Base-by-base conservation (phyloP, 1,140 invertebrate genomes). In the Micrasema longulum region DNA sequence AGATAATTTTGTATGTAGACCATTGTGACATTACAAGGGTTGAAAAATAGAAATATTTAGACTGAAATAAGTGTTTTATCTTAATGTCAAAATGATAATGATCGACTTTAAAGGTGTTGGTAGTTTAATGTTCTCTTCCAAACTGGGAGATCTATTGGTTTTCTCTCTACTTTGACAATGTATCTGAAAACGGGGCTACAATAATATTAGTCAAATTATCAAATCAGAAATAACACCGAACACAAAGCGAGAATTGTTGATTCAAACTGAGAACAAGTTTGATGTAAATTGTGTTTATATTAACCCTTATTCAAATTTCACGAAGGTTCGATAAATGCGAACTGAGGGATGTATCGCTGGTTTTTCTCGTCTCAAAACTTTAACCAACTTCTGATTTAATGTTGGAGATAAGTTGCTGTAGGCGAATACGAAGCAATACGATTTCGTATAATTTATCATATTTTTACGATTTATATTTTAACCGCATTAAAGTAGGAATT, bases 241-340 rank as follows among this genome's bases (percentile, higher is more conserved):
- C n/a, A n/a, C 53, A 57, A 38, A 57, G 53, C 31, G 16, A 57
- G 26, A 36, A n/a, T n/a, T n/a, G n/a, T n/a, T n/a, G 31, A 57
- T 57, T 57, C 31, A 43, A 45, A 45, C 57, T 23, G 45, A 45
- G 57, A 45, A 63, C 36, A 63, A 43, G 57, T 63, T 60, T 60
- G 55, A 60, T 60, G 55, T 60, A 60, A 60, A 60, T 38, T 60
- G 55, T 63, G 41, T 63, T 63, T 63, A 63, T 63, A 43, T 43
- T 63, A 63, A 45, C 36, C 57, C 38, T 63, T 45, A 63, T 63
- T 63, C 57, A 63, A 63, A 63, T 63, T n/a, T 63, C 38, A 20
- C 16, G 57, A n/a, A 18, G 36, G 38, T 63, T 63, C 57, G 36
- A 63, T 63, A 63, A 63, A 63, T 63, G 26, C 57, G 41, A 18